These are phyloP conservation scores for Lepidurus couesii DNA, from an alignment of 1,140 invertebrate species.

Conservation along the genomic window DNA sequence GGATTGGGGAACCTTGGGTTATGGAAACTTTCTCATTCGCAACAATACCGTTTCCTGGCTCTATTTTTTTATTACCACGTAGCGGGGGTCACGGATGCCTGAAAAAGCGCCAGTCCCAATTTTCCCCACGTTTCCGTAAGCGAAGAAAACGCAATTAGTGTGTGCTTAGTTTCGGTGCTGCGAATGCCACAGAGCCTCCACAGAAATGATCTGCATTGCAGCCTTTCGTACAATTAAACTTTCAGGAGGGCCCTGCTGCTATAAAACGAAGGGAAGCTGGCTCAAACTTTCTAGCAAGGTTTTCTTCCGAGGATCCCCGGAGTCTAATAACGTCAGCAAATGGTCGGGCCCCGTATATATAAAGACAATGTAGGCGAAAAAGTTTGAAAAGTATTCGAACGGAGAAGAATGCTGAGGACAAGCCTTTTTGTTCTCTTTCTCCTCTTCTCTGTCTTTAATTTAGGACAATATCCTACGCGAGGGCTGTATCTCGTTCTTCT, in stretches of 20 bases:
- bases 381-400: neutral
- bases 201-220: slow-evolving; percentile 16
- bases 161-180: neutral
- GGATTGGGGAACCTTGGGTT: neutral
- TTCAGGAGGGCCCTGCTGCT: slow-evolving; percentile 4
- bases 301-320: slow-evolving; percentile 4
- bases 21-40: neutral
- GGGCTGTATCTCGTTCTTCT: neutral
- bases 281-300: neutral
- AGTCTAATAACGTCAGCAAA: slow-evolving; percentile 16
- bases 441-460: neutral
- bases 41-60: neutral
- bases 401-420: neutral
- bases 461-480: neutral
- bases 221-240: slow-evolving; percentile 19
- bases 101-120: neutral
- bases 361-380: neutral
- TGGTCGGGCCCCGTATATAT: neutral
- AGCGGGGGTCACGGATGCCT: neutral
- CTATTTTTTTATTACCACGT: neutral
- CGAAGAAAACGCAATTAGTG: slow-evolving; percentile 1
- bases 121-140: neutral
- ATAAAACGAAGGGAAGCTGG: neutral
- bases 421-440: neutral
- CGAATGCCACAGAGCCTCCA: neutral